A percentile compares a stretch with the other conserved stretches of the same genome.
These are phyloP conservation scores for Notiomystis cincta DNA, from an alignment of 2,113 vertebrate species.

Conservation along the genomic window DNA sequence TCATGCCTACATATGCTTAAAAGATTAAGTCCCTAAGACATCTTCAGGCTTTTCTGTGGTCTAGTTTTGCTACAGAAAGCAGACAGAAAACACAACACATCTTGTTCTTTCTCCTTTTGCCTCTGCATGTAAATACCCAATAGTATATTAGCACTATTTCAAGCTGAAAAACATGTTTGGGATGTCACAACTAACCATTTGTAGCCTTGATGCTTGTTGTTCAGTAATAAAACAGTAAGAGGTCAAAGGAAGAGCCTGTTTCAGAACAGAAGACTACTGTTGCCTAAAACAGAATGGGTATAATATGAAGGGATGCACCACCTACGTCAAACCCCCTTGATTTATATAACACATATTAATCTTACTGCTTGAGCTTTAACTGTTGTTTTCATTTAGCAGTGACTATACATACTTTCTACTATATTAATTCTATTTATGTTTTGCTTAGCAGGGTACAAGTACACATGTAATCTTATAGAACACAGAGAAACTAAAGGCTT, in stretches of 20 bases:
- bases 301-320: neutral
- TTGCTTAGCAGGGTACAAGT: neutral
- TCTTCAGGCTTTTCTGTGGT: neutral
- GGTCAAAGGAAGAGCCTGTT: neutral
- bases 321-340: accelerated
- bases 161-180: neutral
- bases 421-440: neutral
- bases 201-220: neutral
- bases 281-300: neutral
- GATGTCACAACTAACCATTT: neutral
- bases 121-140: neutral
- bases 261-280: neutral
- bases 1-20: neutral
- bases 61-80: neutral
- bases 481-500: neutral
- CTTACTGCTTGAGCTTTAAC: neutral
- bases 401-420: neutral
- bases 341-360: neutral
- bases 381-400: neutral
- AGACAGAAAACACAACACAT: neutral
- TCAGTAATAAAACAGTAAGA: neutral
- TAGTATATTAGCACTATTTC: neutral
- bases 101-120: neutral
- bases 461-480: neutral
- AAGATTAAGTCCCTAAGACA: neutral